Evolutionary conservation across 2,797 vertebrate species (phyloP), one percentile per base, ranked within the genome.

Genomic region (Cossypha dichroa): DNA sequence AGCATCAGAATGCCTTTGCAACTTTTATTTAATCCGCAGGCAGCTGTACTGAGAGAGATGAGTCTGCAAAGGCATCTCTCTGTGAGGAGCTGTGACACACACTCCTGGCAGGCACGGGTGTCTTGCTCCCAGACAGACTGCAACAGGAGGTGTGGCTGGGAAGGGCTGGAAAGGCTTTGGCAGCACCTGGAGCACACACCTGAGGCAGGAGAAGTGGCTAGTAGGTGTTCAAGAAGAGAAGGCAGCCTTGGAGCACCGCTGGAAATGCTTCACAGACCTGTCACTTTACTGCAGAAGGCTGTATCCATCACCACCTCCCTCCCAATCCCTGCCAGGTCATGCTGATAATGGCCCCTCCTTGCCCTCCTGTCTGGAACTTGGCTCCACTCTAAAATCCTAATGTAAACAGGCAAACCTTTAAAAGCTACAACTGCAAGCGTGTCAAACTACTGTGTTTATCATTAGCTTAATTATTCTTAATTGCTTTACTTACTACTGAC

Each of bases 381-480:
- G 10, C 6, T 55, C 7, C 26, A 25, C 41, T 85, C 74, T 34
- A 78, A 89, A 84, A 70, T 31, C 58, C 38, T 15, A 15, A 68
- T 31, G 51, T 16, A 72, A 81, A 23, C n/a, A 73, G 55, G n/a
- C 28, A 91, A 75, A n/a, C 51, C 43, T 82, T 66, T 38, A 75
- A 69, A 93, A 72, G 41, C 31, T 72, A 22, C 40, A 38, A 4
- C 29, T 77, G 51, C 28, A 54, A 51, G 15, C 25, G 38, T 45
- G 46, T 63, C 68, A 80, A 60, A 83, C 68, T 74, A 67, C 33
- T n/a, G 28, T 20, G 38, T 52, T 88, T 52, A 19, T 94, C 66
- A 80, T 34, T 45, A 80, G 8, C 16, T 69, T 84, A 41, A 90
- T 90, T 78, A 56, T 64, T 64, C 51, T 55, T 88, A 90, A 75